phyloP scores from a whole-genome alignment of 2,113 vertebrate species.

The Malurus cyaneus region DNA sequence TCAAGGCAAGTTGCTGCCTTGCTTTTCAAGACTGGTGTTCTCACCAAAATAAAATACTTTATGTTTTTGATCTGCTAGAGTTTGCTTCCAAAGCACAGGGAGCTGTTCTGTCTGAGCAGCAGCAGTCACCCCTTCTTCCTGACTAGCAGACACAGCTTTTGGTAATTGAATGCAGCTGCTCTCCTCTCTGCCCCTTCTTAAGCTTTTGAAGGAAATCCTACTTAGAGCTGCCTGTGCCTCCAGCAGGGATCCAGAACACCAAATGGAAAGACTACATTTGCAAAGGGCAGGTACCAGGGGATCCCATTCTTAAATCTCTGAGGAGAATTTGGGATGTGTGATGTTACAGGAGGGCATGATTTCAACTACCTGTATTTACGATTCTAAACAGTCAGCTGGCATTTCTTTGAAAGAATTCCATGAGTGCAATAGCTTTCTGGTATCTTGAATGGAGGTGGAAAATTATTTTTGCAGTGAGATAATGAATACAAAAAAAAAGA shows the following conservation, averaged over 20 bases:
- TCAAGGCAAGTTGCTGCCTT: not conserved
- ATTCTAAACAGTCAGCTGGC: not conserved
- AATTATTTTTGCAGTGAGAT: not conserved
- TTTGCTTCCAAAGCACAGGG: not conserved
- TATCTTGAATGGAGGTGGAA: not conserved
- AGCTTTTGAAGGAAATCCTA: conserved; percentile 3
- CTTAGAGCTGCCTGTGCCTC: not conserved
- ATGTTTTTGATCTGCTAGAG: not conserved
- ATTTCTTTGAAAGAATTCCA: not conserved
- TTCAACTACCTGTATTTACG: not conserved
- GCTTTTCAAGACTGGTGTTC: not conserved
- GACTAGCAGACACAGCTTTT: not conserved
- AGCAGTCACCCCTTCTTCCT: conserved; percentile 3
- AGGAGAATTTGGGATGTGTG: not conserved
- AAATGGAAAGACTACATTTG: not conserved
- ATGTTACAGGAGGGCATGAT: not conserved
- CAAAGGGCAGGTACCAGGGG: not conserved
- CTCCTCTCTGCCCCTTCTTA: not conserved
- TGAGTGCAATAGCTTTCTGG: not conserved
- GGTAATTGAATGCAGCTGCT: conserved; percentile 26
- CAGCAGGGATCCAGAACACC: not conserved
- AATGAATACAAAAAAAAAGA: not conserved
- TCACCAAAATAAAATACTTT: not conserved
- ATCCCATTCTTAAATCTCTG: not conserved
- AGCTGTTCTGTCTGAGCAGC: not conserved